Base-by-base conservation (phyloP, 1,140 invertebrate species). In the Babylonia areolata region DNA sequence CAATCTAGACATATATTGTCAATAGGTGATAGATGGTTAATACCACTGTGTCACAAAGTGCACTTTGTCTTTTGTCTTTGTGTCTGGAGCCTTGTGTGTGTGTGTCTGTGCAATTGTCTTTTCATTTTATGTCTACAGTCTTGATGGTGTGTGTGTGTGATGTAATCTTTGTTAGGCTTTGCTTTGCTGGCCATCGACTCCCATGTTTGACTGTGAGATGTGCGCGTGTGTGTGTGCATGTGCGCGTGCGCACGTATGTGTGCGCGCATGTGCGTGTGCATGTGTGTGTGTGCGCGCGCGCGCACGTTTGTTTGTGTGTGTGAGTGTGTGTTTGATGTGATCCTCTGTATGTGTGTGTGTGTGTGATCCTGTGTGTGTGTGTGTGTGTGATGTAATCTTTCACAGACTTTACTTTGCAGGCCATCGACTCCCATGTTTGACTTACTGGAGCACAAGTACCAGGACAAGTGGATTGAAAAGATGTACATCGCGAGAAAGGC, bases 361-460 rank as follows among this genome's bases (percentile, higher is more conserved):
- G 75, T 78, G 75, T 78, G 75, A 33, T 28, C 28, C 9, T n/a
- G 75, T 37, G 33, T 78, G 75, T 78, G 75, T 78, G 75, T 37
- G 75, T 78, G 75, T 37, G 35, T 78, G 75, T 37, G 33, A n/a
- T n/a, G n/a, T n/a, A n/a, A n/a, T 28, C 1, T 69, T 31, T 6
- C 6, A n/a, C 2, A 51, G 46, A 17, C 46, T 9, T 51, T 51
- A 12, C 46, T 37, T 64, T 90, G 77, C 89, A 94, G 93, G 86
- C 93, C 93, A n/a, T 93, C 93, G 12, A 94, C 93, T 39, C 93
- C 93, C 33, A 93, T 94, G 42, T 93, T 92, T 87, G 93, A 94
- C 73, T 85, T 94, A 33, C 80, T 94, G 75, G 93, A 93, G 87
- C 92, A 94, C 86, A 94, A 92, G 89, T 94, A 93, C 86, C 93